Evolutionary conservation across 2,888 invertebrate species (phyloP), one percentile per base, ranked within the genome.

Genomic region (Deroplatys truncata): DNA sequence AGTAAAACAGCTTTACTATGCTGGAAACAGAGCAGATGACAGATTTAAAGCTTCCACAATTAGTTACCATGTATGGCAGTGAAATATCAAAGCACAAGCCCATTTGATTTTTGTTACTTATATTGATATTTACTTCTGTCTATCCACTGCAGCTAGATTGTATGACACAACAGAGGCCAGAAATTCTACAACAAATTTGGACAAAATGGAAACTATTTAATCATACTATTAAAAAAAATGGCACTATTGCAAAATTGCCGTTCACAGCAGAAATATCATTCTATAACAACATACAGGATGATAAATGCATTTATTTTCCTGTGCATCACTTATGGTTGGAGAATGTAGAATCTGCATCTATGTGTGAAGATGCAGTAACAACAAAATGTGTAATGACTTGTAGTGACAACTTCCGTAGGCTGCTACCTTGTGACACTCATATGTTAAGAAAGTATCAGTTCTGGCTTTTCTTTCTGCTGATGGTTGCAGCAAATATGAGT

Each of bases 401-500:
- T 31, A 89, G 85, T 72, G 16, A n/a, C 28, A 28, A 28, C 28
- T 25, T 89, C 29, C 72, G 82, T 13, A 29, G 15, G 20, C 35
- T n/a, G 15, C 56, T 89, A 16, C 56, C 84, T 83, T 84, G 94
- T 1, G 91, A 92, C 0, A 93, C 94, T 10, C 93, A 93, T 3
- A 94, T 94, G 0, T 92, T 93, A 92, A 88, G 93, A 90, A 88
- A 94, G 93, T 93, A 95, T 91, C 96, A 96, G 92, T 98, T 98
- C 92, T 97, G 97, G 96, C 92, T 97, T 91, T 97, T 98, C 92
- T 96, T 98, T 91, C 92, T 95, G 31, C 94, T 98, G 89, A 96
- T 98, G 93, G 95, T 97, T 28, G 92, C 97, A 20, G 97, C 96
- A 90, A 98, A 98, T 97, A 94, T 97, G 35, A 96, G 97, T 4